Percentiles rank a stretch among this genome's conserved stretches.
Conservation (phyloP, 2,113 vertebrate genomes). For the Pituophis catenifer region DNA sequence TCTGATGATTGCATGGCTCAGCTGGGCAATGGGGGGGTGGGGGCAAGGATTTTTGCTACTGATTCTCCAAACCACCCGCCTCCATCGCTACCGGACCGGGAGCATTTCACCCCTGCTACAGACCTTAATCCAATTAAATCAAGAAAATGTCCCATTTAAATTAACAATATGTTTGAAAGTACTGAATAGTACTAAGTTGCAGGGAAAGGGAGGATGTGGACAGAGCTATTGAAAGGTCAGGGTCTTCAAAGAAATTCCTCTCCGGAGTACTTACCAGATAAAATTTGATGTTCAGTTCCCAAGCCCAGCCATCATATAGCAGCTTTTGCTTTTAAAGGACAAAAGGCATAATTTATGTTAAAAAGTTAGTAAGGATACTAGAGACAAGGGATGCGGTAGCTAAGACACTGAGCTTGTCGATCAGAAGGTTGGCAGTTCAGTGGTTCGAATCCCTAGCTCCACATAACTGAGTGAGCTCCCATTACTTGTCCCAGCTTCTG, state of each 20-base stretch:
- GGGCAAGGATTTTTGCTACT: too few relatives aligned
- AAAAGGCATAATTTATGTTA: background rate
- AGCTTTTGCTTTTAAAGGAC: background rate
- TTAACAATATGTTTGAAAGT: background rate
- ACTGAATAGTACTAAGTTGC: background rate
- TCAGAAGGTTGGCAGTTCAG: too few relatives aligned
- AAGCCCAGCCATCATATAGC: background rate
- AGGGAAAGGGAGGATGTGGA: background rate
- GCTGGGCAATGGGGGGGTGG: too few relatives aligned
- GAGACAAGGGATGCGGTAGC: too few relatives aligned
- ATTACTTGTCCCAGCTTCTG: too few relatives aligned
- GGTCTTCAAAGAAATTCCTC: background rate
- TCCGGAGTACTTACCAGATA: background rate
- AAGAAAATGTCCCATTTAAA: background rate
- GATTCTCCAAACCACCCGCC: too few relatives aligned
- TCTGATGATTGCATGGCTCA: too few relatives aligned
- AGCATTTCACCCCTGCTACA: too few relatives aligned
- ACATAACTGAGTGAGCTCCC: too few relatives aligned
- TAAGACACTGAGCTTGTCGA: too few relatives aligned
- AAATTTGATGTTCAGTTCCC: background rate
- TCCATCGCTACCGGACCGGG: too few relatives aligned
- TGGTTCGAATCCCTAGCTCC: too few relatives aligned
- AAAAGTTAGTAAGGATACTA: background rate
- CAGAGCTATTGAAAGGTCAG: background rate
- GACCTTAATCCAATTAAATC: background rate